A percentile compares a stretch with the other conserved stretches of the same genome.
Conservation (phyloP, 2,888 invertebrate genomes). For the Frankliniella intonsa region DNA sequence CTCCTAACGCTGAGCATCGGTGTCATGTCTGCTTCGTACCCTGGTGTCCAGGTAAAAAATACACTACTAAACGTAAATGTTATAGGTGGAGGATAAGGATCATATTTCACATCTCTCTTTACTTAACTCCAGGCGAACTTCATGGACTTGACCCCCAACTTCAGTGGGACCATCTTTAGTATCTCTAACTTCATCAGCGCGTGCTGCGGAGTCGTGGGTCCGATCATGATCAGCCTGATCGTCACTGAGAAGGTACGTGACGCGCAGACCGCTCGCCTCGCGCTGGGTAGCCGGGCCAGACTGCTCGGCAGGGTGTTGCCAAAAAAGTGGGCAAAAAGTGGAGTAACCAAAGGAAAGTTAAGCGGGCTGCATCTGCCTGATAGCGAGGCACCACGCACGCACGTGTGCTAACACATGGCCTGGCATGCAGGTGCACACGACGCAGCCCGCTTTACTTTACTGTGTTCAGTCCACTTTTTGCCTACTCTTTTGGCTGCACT, state of each 20-base stretch:
- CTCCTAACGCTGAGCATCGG: neutral
- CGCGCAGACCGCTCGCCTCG: neutral
- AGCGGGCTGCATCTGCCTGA: neutral
- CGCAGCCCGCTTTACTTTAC: no score
- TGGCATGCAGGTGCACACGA: no score
- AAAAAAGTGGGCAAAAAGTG: neutral
- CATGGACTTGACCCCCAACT: constrained; percentile 4
- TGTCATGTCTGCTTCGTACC: constrained; percentile 13
- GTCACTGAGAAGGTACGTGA: neutral
- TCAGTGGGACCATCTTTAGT: neutral
- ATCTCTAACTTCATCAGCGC: constrained; percentile 16
- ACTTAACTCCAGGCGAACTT: neutral
- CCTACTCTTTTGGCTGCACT: no score
- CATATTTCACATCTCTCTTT: no score
- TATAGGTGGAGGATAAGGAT: no score
- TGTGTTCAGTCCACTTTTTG: no score
- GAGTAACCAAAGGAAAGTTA: neutral
- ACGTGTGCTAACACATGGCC: neutral
- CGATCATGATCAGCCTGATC: neutral
- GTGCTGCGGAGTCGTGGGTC: neutral
- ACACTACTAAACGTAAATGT: no score
- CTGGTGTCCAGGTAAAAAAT: neutral
- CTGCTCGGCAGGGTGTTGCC: neutral
- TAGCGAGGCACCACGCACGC: neutral
- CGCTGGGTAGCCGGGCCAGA: neutral